Base-by-base conservation (phyloP, 2,888 invertebrate species). In the Ectemnius cavifrons region DNA sequence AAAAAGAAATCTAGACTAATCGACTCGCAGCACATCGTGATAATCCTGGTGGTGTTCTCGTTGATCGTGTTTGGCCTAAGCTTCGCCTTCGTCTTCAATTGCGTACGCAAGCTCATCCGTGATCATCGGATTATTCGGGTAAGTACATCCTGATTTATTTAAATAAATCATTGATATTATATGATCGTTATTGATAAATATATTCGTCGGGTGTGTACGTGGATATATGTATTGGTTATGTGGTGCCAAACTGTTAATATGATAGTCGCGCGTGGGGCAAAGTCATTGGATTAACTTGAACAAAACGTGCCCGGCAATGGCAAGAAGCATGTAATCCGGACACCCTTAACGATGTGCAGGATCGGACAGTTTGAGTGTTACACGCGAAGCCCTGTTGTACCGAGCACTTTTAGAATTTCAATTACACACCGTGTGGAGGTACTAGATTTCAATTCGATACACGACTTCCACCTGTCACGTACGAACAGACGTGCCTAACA, bases 81-180 rank as follows among this genome's bases (percentile, higher is more conserved):
- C 88, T 94, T 96, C 88, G 96, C 97, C 57, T 97, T 97, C 91
- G 93, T 97, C 78, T 96, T 96, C 92, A 97, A 97, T 88, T 97
- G 97, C 91, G 93, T 96, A 80, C 93, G 95, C 83, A 97, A 98
- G 89, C 93, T 98, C 52, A 94, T 96, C 86, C 94, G 96, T 89
- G 97, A 97, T 92, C 97, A 97, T 88, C 94, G 95, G 86, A 95
- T 96, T 85, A 97, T 97, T 86, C 95, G 96, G 94, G 97, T 97
- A 91, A 92, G 93, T 91, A 73, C 52, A 61, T 57, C 18, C 64
- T 23, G 4, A 18, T 23, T 23, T 23, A 2, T 37, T 8, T 11
- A 37, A 8, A 37, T 6, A 6, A 37, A 37, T 37, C 8, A 37
- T 23, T 23, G 1, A 0, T 23, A 3, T 23, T 23, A 23, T 23